Evolutionary conservation across 1,140 invertebrate species (phyloP).

Genomic region (Orius insidiosus): DNA sequence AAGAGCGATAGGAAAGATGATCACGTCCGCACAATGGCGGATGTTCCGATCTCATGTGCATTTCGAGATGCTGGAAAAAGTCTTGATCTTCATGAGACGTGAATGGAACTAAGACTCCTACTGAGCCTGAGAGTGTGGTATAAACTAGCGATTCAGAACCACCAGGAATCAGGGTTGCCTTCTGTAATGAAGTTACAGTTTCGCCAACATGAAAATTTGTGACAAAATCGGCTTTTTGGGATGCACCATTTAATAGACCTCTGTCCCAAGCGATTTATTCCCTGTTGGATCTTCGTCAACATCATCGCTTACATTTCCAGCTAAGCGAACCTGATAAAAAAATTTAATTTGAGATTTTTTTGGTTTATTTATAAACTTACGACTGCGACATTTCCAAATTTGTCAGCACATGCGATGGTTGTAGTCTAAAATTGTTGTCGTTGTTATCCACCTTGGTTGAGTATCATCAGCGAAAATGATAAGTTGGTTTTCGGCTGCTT

Average conservation of each 20-base stretch:
- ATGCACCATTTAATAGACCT: conserved; percentile 88
- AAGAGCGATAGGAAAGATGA: conserved; percentile 91
- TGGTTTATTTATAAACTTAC: conserved; percentile 32
- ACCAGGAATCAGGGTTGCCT: conserved; percentile 91
- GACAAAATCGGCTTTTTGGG: conserved; percentile 89
- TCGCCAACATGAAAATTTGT: conserved; percentile 93
- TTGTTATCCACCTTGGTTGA: conserved; percentile 88
- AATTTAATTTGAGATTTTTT: background rate
- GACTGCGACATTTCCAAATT: conserved; percentile 94
- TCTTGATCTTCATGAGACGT: conserved; percentile 97
- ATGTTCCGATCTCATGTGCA: conserved; percentile 98
- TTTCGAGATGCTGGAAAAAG: conserved; percentile 98
- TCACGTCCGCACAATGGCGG: conserved; percentile 91
- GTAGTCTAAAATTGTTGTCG: conserved; percentile 85
- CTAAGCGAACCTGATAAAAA: conserved; percentile 50
- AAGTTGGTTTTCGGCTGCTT: conserved; percentile 88
- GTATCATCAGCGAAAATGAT: conserved; percentile 98
- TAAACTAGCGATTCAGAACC: conserved; percentile 93
- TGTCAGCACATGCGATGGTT: conserved; percentile 92
- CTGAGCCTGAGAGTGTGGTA: conserved; percentile 83
- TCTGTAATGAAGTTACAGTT: conserved; percentile 72
- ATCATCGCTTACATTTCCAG: conserved; percentile 83
- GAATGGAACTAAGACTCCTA: conserved; percentile 94
- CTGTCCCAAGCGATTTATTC: conserved; percentile 97
- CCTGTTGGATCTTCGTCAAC: conserved; percentile 98